Percentiles rank a stretch among this genome's conserved stretches.
phyloP scores from a whole-genome alignment of 2,888 invertebrate genomes.

The Erannis defoliaria region DNA sequence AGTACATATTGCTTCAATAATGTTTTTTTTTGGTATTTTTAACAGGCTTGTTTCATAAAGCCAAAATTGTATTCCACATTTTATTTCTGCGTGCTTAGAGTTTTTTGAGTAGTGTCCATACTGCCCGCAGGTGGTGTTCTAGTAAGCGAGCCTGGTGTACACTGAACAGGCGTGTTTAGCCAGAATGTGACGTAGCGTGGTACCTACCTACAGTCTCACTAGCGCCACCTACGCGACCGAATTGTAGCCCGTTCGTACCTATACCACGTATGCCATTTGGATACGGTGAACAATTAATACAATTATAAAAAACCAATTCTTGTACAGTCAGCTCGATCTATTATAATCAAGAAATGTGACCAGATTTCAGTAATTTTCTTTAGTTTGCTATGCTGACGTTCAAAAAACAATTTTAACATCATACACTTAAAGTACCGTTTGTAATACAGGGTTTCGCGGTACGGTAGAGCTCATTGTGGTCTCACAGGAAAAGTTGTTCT shows the following conservation, averaged over 20 bases:
- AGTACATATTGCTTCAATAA: too few species aligned
- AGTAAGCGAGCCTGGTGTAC: constrained; percentile 19
- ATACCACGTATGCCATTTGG: constrained; percentile 37
- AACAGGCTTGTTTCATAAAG: too few species aligned
- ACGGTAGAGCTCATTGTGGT: too few species aligned
- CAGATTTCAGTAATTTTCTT: background rate
- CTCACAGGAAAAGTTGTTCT: too few species aligned
- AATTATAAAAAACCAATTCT: constrained; percentile 15
- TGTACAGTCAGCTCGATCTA: constrained; percentile 4
- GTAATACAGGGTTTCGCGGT: too few species aligned
- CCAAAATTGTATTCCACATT: too few species aligned
- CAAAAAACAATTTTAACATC: background rate
- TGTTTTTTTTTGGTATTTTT: background rate
- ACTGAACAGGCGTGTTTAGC: background rate
- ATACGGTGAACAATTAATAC: constrained; percentile 37
- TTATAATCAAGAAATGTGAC: background rate
- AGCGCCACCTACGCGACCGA: constrained; percentile 44
- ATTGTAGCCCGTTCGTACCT: constrained; percentile 45
- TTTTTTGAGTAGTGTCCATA: constrained; percentile 10
- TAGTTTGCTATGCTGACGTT: background rate
- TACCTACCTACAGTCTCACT: constrained; percentile 50
- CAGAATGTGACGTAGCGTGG: constrained; percentile 14
- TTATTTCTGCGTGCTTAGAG: too few species aligned
- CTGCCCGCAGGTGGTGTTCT: constrained; percentile 4
- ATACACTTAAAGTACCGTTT: background rate